Evolutionary conservation across 2,888 invertebrate genomes (phyloP).

Genomic region (Clepsis dumicolana): DNA sequence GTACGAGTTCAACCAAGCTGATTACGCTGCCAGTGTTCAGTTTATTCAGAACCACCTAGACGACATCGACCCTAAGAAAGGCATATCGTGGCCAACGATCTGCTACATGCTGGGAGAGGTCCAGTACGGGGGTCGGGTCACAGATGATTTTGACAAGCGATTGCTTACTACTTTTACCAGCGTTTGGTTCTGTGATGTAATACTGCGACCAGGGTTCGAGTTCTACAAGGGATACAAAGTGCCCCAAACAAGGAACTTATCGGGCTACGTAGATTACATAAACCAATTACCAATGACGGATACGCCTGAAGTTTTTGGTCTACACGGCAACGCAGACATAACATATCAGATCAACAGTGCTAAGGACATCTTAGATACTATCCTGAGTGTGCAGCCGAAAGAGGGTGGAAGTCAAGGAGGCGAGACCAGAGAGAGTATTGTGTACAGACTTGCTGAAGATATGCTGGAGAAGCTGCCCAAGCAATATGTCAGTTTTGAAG

Average conservation of each 20-base stretch:
- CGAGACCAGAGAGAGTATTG: slow-evolving; percentile 96
- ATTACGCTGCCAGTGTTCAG: slow-evolving; percentile 97
- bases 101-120: slow-evolving; percentile 99
- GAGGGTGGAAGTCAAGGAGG: slow-evolving; percentile 96
- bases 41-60: slow-evolving; percentile 98
- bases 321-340: slow-evolving; percentile 98
- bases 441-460: slow-evolving; percentile 96
- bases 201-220: slow-evolving; percentile 95
- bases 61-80: slow-evolving; percentile 98
- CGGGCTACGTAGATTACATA: slow-evolving; percentile 94
- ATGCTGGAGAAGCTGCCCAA: slow-evolving; percentile 93
- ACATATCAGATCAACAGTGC: slow-evolving; percentile 99
- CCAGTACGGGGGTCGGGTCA: slow-evolving; percentile 95
- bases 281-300: slow-evolving; percentile 94
- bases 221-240: slow-evolving; percentile 98
- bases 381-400: slow-evolving; percentile 98
- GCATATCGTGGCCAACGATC: slow-evolving; percentile 98
- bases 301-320: slow-evolving; percentile 98
- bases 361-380: slow-evolving; percentile 96
- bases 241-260: slow-evolving; percentile 92
- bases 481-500: slow-evolving; percentile 95
- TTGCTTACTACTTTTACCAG: slow-evolving; percentile 96
- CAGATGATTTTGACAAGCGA: slow-evolving; percentile 98
- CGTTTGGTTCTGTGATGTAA: slow-evolving; percentile 97
- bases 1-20: slow-evolving; percentile 98